Evolutionary conservation across 2,113 vertebrate species (phyloP).

Genomic region (Zeus faber): DNA sequence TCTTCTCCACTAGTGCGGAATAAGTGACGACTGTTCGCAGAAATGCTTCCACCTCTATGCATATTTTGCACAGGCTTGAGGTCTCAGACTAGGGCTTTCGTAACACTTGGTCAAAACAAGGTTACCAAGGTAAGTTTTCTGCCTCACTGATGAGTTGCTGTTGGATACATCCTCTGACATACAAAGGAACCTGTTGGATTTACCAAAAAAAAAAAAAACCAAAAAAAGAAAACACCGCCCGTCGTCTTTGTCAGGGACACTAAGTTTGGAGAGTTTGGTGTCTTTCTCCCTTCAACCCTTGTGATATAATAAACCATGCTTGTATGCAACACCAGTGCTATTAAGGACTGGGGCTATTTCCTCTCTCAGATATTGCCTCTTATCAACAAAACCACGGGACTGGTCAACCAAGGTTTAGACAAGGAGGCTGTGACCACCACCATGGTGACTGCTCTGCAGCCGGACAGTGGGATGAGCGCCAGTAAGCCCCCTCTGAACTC

Average conservation of each 20-base stretch:
- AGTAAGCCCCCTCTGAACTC: constrained; percentile 78
- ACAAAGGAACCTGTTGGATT: constrained; percentile 33
- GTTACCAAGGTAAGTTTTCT: constrained; percentile 11
- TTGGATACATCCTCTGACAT: constrained; percentile 6
- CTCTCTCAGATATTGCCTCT: constrained; percentile 84
- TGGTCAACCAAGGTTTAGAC: constrained; percentile 66
- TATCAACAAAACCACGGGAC: constrained; percentile 79
- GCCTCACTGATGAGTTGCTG: constrained; percentile 7
- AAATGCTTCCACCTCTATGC: constrained; percentile 9
- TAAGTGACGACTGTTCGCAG: not conserved
- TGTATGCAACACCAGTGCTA: constrained; percentile 83
- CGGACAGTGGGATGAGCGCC: constrained; percentile 74
- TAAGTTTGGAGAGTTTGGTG: not conserved
- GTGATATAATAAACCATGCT: constrained; percentile 70
- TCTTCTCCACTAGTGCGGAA: no score
- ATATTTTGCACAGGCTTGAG: constrained; percentile 11
- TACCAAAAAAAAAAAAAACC: no score
- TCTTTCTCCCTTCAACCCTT: not conserved
- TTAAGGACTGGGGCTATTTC: constrained; percentile 86
- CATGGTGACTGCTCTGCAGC: constrained; percentile 81
- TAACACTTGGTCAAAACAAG: no score
- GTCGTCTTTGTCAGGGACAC: not conserved
- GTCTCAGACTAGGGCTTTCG: no score
- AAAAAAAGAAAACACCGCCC: no score
- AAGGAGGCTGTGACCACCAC: constrained; percentile 68